Base-by-base conservation (phyloP, 2,797 vertebrate genomes). In the Typhlichthys subterraneus region DNA sequence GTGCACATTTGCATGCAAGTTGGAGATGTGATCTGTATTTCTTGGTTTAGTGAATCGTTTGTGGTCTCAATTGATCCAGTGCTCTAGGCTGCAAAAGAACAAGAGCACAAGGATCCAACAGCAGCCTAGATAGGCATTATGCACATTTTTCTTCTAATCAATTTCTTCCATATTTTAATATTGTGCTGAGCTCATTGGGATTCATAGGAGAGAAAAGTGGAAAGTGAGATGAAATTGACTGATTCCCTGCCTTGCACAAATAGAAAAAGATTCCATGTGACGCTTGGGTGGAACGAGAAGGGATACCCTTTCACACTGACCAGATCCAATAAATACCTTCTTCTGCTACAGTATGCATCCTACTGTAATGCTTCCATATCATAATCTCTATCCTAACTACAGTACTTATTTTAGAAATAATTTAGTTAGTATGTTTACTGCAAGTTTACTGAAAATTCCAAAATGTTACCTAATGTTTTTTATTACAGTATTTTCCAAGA, bases 241-340 rank as follows among this genome's bases (percentile, higher is more conserved):
- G 86, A 90, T 89, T 87, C 50, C 17, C 76, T 80, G 81, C 81
- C 73, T 82, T 62, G 69, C 69, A 76, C 83, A 88, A 86, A 90
- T 83, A 82, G 74, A 89, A 89, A 89, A 84, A 80, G 77, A 90
- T 87, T 86, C 69, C 58, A 59, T 73, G 76, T 82, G 82, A 83
- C 85, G 85, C 62, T 69, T 50, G 65, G 63, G 63, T 64, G 31
- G 51, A 71, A 61, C 60, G 70, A 79, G 72, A 80, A 55, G 61
- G 67, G 62, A 15, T 58, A 50, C 73, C 62, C 73, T 72, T 33
- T 52, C 55, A 58, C 31, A 7, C 53, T 63, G 57, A 61, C 65
- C 62, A 61, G 31, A 54, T 49, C 70, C 53, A 78, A 77, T 72
- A 67, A 74, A 58, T 42, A 59, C 59, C 59, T 15, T 58, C 49